Evolutionary conservation across 2,113 vertebrate genomes (phyloP).

Genomic region (Bolborhynchus lineola): DNA sequence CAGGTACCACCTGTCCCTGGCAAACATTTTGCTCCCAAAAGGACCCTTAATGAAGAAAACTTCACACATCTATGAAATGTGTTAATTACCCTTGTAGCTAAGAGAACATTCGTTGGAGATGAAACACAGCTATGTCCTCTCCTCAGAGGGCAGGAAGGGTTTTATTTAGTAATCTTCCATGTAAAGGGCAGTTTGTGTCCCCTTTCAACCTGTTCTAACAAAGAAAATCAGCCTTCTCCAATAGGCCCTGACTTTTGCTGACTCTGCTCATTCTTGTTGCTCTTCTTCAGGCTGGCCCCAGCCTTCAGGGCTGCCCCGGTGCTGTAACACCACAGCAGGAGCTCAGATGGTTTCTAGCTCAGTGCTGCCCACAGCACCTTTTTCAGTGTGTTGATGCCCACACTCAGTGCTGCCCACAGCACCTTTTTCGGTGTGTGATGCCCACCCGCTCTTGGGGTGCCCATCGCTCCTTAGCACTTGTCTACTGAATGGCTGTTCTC

Average conservation of each 20-base stretch:
- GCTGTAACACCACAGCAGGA: not conserved
- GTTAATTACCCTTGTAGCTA: not conserved
- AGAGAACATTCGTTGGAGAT: not conserved
- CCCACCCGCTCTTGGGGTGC: fast-evolving
- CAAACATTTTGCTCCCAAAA: not conserved
- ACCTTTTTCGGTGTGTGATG: no score
- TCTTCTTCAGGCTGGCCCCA: not conserved
- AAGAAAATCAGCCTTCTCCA: not conserved
- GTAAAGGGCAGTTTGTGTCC: not conserved
- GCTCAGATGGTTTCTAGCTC: not conserved
- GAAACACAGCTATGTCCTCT: not conserved
- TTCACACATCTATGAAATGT: not conserved
- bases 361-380: not conserved
- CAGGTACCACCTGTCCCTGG: no score
- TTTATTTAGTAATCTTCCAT: not conserved
- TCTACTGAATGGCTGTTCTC: not conserved
- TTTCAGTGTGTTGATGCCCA: not conserved
- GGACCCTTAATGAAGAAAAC: not conserved
- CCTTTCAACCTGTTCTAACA: not conserved
- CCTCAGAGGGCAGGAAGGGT: not conserved
- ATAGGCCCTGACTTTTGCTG: not conserved
- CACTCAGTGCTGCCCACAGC: not conserved
- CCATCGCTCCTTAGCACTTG: not conserved
- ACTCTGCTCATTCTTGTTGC: not conserved
- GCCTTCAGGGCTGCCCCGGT: fast-evolving